Evolutionary conservation across 1,140 invertebrate genomes (phyloP).

Genomic region (Solenopsis invicta): DNA sequence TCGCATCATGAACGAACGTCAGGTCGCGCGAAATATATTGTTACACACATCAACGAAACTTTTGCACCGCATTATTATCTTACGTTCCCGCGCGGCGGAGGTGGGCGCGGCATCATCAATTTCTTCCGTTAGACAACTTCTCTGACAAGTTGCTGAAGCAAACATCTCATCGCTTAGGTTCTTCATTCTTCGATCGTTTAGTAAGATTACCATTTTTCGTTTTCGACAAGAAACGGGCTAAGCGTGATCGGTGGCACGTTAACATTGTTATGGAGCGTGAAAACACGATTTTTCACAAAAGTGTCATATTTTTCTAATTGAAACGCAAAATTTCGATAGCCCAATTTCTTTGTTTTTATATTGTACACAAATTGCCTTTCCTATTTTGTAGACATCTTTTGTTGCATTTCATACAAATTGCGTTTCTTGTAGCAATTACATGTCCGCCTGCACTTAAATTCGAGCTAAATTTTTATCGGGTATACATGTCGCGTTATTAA

Average conservation of each 20-base stretch:
- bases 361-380: background rate
- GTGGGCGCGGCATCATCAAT: slow-evolving; percentile 49
- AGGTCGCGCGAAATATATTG: slow-evolving; percentile 57
- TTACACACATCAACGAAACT: slow-evolving; percentile 56
- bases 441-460: background rate
- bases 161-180: slow-evolving; percentile 60
- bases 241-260: slow-evolving; percentile 3
- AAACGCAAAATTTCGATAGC: background rate
- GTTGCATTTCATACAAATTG: background rate
- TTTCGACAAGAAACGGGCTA: slow-evolving; percentile 7
- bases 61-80: slow-evolving; percentile 62
- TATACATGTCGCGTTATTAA: background rate
- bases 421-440: slow-evolving; percentile 1
- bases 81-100: slow-evolving; percentile 20
- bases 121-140: slow-evolving; percentile 53
- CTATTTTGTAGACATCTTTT: background rate
- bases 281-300: too few relatives aligned
- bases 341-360: background rate
- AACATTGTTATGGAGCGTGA: background rate
- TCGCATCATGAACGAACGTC: slow-evolving; percentile 55
- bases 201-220: slow-evolving; percentile 43
- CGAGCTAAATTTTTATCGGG: background rate
- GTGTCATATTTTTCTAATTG: background rate
- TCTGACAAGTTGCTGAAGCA: slow-evolving; percentile 61
- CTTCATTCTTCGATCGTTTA: slow-evolving; percentile 56